phyloP scores from a whole-genome alignment of 2,113 vertebrate genomes.

The Alces alces region DNA sequence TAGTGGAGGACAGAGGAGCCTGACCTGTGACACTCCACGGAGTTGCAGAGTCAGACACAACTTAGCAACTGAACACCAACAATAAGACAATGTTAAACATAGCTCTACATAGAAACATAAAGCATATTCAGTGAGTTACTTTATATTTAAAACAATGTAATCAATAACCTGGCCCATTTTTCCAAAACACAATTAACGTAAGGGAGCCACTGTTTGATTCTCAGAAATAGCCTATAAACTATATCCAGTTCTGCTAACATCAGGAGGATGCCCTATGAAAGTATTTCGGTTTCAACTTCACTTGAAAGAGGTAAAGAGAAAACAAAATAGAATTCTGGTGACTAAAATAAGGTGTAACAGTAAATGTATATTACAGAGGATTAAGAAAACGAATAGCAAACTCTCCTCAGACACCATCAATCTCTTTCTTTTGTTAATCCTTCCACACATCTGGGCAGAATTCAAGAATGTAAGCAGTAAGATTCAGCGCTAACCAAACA shows the following conservation, averaged over 20 bases:
- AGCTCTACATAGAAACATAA: not conserved
- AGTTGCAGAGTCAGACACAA: not conserved
- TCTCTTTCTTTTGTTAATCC: not conserved
- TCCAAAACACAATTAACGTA: not conserved
- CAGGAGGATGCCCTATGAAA: not conserved
- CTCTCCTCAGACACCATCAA: not conserved
- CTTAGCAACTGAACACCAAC: not conserved
- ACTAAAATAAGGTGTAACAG: not conserved
- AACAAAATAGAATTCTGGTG: constrained; percentile 48
- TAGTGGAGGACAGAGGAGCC: not conserved
- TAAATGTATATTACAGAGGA: not conserved
- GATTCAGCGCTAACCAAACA: not conserved
- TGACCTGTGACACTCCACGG: not conserved
- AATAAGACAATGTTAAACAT: not conserved
- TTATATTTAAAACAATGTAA: not conserved
- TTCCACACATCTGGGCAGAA: not conserved
- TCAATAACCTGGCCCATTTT: not conserved
- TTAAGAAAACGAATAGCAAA: constrained; percentile 14
- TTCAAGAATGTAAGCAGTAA: not conserved
- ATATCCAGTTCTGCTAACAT: not conserved
- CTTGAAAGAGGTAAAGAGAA: constrained; percentile 11
- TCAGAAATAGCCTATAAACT: constrained; percentile 53
- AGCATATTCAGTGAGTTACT: not conserved
- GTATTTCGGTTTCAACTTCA: constrained; percentile 39
- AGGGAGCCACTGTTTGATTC: not conserved